Conservation (phyloP, 1,140 invertebrate genomes). For the Trypoxylus dichotomus region DNA sequence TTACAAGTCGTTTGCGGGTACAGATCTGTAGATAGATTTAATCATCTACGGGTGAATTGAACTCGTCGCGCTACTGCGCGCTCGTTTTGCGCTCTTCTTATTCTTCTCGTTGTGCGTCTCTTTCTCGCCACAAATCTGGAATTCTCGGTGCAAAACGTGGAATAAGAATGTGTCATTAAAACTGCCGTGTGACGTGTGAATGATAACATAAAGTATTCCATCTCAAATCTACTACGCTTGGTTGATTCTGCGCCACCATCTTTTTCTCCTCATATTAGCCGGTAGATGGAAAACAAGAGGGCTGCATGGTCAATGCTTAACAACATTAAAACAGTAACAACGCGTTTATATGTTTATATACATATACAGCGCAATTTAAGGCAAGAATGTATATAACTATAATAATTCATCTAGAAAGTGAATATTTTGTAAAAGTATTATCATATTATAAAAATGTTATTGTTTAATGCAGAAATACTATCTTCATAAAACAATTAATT, state of each 20-base stretch:
- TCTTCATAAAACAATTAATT: too few relatives aligned
- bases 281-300: background rate
- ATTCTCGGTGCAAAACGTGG: constrained; percentile 48
- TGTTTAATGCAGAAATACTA: too few relatives aligned
- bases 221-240: constrained; percentile 27
- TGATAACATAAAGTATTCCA: constrained; percentile 38
- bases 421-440: too few relatives aligned
- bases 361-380: background rate
- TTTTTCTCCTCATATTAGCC: constrained; percentile 17
- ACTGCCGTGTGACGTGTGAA: constrained; percentile 47
- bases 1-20: constrained; percentile 18
- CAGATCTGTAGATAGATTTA: constrained; percentile 17
- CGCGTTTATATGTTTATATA: background rate
- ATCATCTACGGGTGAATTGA: constrained; percentile 16
- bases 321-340: background rate
- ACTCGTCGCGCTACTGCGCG: background rate
- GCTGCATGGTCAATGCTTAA: background rate
- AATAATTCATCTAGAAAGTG: too few relatives aligned
- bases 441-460: too few relatives aligned
- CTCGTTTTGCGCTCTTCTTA: constrained; percentile 2
- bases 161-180: constrained; percentile 50
- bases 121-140: constrained; percentile 34
- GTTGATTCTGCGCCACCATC: constrained; percentile 23
- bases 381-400: too few relatives aligned
- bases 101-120: background rate